These are phyloP conservation scores for Chamaetylas fuelleborni DNA, from an alignment of 2,113 vertebrate genomes.

Conservation along the genomic window DNA sequence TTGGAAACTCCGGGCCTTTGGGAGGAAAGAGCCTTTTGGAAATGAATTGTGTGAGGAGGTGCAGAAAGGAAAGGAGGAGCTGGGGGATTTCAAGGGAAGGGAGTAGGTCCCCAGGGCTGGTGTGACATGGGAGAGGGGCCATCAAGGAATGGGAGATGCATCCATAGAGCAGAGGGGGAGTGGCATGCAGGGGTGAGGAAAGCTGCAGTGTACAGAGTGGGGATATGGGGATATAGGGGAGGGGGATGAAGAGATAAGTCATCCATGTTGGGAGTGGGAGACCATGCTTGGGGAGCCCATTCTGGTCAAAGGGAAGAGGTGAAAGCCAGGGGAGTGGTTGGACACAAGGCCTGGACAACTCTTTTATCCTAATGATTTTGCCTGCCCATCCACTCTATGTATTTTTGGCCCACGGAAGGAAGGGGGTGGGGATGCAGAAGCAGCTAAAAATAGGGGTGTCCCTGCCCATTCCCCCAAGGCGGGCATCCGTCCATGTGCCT, in stretches of 20 bases:
- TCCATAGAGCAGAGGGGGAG: neutral
- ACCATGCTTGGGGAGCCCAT: neutral
- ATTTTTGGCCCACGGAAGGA: slow-evolving; percentile 65
- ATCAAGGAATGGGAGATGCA: neutral
- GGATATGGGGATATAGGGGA: neutral
- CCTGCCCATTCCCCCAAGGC: slow-evolving; percentile 60
- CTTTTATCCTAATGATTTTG: slow-evolving; percentile 34
- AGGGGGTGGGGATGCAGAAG: slow-evolving; percentile 36
- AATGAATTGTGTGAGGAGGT: neutral
- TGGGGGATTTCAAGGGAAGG: neutral
- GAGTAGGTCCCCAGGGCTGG: neutral
- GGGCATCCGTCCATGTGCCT: slow-evolving; percentile 41
- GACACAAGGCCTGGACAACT: neutral
- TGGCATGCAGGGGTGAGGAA: accelerated
- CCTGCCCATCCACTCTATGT: slow-evolving; percentile 8
- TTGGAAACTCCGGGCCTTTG: neutral
- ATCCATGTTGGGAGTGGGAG: neutral
- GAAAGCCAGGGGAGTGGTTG: neutral
- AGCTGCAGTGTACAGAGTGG: neutral
- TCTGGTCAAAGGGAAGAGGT: neutral
- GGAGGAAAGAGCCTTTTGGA: neutral
- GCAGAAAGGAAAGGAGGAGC: neutral
- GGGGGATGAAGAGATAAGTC: neutral
- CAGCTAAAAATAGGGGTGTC: slow-evolving; percentile 69
- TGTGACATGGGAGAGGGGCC: neutral